Evolutionary conservation across 2,888 invertebrate genomes (phyloP).

Genomic region (Caenorhabditis macrosperma): DNA sequence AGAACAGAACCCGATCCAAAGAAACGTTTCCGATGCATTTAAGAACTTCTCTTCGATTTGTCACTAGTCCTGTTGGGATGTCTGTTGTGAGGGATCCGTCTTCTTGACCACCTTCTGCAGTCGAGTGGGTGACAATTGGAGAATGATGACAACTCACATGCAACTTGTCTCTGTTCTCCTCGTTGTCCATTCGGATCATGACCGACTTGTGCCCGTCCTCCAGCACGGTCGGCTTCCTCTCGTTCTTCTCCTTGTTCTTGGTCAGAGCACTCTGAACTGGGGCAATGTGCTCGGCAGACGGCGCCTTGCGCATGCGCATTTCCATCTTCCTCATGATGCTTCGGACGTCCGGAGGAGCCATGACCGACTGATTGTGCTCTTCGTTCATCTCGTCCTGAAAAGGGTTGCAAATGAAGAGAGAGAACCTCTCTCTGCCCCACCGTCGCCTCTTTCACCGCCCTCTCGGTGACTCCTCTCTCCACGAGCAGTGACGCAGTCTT

Average conservation of each 20-base stretch:
- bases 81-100: background rate
- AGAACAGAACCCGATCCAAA: too few relatives aligned
- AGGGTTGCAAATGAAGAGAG: background rate
- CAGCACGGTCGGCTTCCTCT: conserved; percentile 31
- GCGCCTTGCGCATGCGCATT: conserved; percentile 30
- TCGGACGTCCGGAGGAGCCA: conserved; percentile 54
- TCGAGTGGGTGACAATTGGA: background rate
- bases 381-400: conserved; percentile 54
- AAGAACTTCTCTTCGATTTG: too few relatives aligned
- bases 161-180: conserved; percentile 37
- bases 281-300: conserved; percentile 1
- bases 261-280: conserved; percentile 42
- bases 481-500: conserved; percentile 35
- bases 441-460: conserved; percentile 37
- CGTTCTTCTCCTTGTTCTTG: conserved; percentile 29
- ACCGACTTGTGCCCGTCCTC: conserved; percentile 56
- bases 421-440: background rate
- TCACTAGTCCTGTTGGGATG: too few relatives aligned
- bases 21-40: too few relatives aligned
- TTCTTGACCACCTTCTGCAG: conserved; percentile 30
- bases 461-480: conserved; percentile 50
- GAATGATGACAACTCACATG: background rate
- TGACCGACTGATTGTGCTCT: conserved; percentile 41
- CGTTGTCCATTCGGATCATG: conserved; percentile 58
- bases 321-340: conserved; percentile 51